phyloP scores from a whole-genome alignment of 1,140 invertebrate species.

The Cephus cinctus region DNA sequence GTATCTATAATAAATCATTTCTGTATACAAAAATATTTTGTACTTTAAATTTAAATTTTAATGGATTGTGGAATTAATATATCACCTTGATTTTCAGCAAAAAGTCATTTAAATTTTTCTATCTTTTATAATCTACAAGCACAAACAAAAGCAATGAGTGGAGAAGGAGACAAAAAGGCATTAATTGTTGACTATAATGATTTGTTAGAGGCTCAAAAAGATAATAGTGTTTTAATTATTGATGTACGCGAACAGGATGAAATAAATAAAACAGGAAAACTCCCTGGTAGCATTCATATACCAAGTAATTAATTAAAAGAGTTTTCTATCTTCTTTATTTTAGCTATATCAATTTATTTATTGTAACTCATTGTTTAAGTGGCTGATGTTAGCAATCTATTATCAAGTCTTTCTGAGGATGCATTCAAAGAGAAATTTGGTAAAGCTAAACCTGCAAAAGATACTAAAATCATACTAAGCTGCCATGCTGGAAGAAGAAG shows the following conservation, averaged over 20 bases:
- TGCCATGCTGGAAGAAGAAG: too few species aligned
- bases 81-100: neutral
- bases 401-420: constrained; percentile 34
- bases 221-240: constrained; percentile 54
- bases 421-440: constrained; percentile 52
- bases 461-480: constrained; percentile 62
- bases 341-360: constrained; percentile 9
- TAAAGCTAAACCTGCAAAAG: constrained; percentile 55
- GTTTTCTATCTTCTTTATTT: constrained; percentile 2
- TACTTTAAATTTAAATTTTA: too few species aligned
- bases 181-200: constrained; percentile 42
- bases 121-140: neutral
- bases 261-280: constrained; percentile 63
- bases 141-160: constrained; percentile 16
- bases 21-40: too few species aligned
- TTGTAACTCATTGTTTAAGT: constrained; percentile 29
- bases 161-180: constrained; percentile 14
- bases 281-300: constrained; percentile 70
- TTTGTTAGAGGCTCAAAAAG: constrained; percentile 42
- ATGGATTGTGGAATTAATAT: too few species aligned
- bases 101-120: neutral
- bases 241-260: constrained; percentile 69
- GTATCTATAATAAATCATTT: too few species aligned
- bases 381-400: constrained; percentile 36
- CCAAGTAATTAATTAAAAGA: constrained; percentile 56